These are phyloP conservation scores for Hepsetus odoe DNA, from an alignment of 2,113 vertebrate genomes.

Conservation along the genomic window DNA sequence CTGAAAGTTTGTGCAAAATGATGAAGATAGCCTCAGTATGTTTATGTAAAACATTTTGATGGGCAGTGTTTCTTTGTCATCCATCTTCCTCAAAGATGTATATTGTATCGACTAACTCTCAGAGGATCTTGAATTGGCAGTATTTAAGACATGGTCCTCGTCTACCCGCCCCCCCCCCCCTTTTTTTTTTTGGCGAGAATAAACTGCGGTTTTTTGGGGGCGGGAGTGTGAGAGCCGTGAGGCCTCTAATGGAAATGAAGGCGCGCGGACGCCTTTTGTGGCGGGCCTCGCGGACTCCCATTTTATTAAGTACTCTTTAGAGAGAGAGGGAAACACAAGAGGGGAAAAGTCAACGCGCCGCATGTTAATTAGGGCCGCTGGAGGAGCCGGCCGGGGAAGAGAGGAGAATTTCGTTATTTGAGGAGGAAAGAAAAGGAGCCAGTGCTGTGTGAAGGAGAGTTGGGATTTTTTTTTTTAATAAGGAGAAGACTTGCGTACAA, in stretches of 20 bases:
- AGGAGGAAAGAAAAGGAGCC: constrained; percentile 54
- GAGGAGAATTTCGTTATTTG: constrained; percentile 70
- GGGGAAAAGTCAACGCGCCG: constrained; percentile 72
- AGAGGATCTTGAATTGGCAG: no score
- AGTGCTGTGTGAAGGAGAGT: constrained; percentile 3
- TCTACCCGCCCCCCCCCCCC: constrained; percentile 20
- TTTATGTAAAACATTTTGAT: no score
- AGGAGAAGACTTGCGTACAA: constrained; percentile 60
- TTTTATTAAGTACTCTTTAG: constrained; percentile 82
- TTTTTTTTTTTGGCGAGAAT: constrained; percentile 63
- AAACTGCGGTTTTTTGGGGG: constrained; percentile 65
- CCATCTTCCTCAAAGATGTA: no score
- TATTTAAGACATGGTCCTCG: no score
- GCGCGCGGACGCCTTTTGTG: constrained; percentile 68
- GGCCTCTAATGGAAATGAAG: constrained; percentile 69
- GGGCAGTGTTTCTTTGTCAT: no score
- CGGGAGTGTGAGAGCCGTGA: constrained; percentile 66
- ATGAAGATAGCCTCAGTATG: no score
- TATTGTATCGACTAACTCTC: no score
- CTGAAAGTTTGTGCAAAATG: no score
- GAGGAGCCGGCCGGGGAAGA: constrained; percentile 58
- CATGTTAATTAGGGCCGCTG: constrained; percentile 78
- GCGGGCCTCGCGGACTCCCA: constrained; percentile 67
- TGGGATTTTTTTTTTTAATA: constrained; percentile 53
- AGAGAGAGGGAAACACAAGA: constrained; percentile 73